These are phyloP conservation scores for Muscicapa comitata DNA, from an alignment of 2,797 vertebrate species.

Conservation along the genomic window DNA sequence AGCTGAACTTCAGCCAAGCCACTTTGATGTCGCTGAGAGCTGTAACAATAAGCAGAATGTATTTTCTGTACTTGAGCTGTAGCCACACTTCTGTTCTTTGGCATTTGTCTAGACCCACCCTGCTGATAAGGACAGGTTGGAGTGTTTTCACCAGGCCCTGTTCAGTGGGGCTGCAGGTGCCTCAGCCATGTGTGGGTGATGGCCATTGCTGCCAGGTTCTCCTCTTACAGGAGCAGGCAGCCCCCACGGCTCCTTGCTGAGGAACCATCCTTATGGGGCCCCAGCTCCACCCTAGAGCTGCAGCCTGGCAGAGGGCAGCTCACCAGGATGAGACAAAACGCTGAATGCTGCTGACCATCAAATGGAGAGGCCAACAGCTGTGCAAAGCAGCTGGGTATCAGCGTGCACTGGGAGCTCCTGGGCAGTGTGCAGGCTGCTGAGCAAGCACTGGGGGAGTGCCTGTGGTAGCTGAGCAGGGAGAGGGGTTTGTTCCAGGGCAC, in stretches of 20 bases:
- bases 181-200: fast-evolving
- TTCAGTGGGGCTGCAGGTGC: background rate
- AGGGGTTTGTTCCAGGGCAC: background rate
- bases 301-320: background rate
- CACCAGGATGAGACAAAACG: background rate
- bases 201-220: background rate
- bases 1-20: background rate
- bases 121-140: background rate
- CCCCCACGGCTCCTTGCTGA: fast-evolving
- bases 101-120: background rate
- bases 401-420: background rate
- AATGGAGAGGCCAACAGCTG: background rate
- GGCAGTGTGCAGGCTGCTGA: background rate
- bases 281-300: background rate
- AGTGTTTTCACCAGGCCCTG: background rate
- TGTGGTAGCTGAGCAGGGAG: background rate
- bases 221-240: background rate
- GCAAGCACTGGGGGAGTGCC: background rate
- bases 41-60: background rate
- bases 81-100: background rate
- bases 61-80: background rate
- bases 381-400: background rate
- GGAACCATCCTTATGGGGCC: background rate
- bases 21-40: background rate
- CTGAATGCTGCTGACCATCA: background rate